These are phyloP conservation scores for Sycophila texana DNA, from an alignment of 2,888 invertebrate genomes.

Conservation along the genomic window DNA sequence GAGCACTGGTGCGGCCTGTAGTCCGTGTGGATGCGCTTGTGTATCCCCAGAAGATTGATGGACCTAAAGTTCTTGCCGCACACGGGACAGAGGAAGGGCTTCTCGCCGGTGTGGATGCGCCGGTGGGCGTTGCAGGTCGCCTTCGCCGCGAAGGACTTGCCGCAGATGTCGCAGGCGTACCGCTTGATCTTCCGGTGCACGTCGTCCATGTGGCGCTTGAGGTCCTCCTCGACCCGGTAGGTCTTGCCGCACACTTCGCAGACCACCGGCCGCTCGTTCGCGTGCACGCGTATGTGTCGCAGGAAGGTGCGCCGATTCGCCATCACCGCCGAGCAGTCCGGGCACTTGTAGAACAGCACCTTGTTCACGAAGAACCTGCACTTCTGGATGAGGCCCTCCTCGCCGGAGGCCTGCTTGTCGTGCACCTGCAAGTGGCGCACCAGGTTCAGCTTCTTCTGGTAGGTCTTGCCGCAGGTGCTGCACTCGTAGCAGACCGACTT, in stretches of 20 bases:
- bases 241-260: conserved; percentile 74
- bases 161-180: conserved; percentile 78
- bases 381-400: conserved; percentile 8
- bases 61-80: conserved; percentile 77
- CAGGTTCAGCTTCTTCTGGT: not conserved
- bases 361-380: conserved; percentile 7
- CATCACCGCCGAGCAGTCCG: conserved; percentile 73
- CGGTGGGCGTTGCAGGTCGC: conserved; percentile 68
- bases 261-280: conserved; percentile 74
- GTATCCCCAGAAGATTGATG: conserved; percentile 77
- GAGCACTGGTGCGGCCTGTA: conserved; percentile 75
- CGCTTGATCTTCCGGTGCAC: conserved; percentile 71
- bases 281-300: conserved; percentile 77
- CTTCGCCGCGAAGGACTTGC: conserved; percentile 43
- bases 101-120: conserved; percentile 74
- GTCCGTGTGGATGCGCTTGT: conserved; percentile 74
- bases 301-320: conserved; percentile 72
- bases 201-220: conserved; percentile 77
- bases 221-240: conserved; percentile 68
- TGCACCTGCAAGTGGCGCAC: conserved; percentile 25
- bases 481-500: conserved; percentile 39
- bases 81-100: conserved; percentile 73
- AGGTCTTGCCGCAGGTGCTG: conserved; percentile 26
- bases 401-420: not conserved
- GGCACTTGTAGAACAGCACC: conserved; percentile 1